Conservation (phyloP, 2,888 invertebrate species). For the Pyrrhosoma nymphula region DNA sequence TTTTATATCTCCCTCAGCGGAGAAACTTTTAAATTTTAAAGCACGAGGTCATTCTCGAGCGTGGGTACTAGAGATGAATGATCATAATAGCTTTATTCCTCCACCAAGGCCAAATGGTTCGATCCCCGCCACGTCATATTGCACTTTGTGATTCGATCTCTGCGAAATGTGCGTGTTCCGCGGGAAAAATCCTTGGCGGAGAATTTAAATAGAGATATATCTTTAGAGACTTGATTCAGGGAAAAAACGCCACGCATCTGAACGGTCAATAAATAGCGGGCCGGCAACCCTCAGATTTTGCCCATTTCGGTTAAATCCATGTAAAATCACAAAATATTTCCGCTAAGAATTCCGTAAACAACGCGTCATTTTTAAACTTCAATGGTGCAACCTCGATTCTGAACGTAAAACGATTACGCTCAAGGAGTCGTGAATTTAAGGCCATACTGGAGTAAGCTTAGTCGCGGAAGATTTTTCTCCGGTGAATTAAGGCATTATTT, state of each 20-base stretch:
- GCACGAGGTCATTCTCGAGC: neutral
- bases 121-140: neutral
- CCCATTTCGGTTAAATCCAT: neutral
- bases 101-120: neutral
- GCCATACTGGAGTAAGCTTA: too few species aligned
- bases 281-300: neutral
- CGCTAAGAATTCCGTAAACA: too few species aligned
- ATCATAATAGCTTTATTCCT: neutral
- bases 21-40: neutral
- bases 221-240: neutral
- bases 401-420: too few species aligned
- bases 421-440: too few species aligned
- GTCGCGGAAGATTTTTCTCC: too few species aligned
- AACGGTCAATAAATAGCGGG: neutral
- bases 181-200: neutral
- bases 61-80: neutral
- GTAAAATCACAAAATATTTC: too few species aligned
- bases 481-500: too few species aligned
- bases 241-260: neutral
- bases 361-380: too few species aligned
- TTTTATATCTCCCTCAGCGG: neutral
- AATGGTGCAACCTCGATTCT: too few species aligned
- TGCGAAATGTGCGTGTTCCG: neutral
- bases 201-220: slow-evolving; percentile 20
- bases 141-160: neutral